Conservation (phyloP, 1,140 invertebrate species). For the Listronotus oregonensis region DNA sequence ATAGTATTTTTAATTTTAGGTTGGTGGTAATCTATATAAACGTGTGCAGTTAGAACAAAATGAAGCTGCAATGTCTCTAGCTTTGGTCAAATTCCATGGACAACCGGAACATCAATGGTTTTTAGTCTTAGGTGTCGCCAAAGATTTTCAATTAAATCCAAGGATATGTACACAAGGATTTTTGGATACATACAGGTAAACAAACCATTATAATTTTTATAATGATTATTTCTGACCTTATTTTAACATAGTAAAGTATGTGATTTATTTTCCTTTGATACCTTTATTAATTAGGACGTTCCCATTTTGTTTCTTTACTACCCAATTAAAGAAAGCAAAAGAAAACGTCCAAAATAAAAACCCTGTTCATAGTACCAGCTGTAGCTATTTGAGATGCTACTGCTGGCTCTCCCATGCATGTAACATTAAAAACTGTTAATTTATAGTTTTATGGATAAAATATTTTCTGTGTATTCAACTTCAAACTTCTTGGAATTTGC, state of each 20-base stretch:
- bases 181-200: conserved; percentile 80
- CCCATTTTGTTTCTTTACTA: conserved; percentile 10
- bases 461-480: too few relatives aligned
- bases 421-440: background rate
- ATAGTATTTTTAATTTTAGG: background rate
- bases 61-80: conserved; percentile 86
- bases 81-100: conserved; percentile 64
- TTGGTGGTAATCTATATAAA: conserved; percentile 75
- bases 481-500: too few relatives aligned
- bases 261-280: too few relatives aligned
- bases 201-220: background rate
- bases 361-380: conserved; percentile 14
- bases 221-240: too few relatives aligned
- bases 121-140: conserved; percentile 86
- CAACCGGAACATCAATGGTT: conserved; percentile 73
- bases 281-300: background rate
- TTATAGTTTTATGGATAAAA: too few relatives aligned
- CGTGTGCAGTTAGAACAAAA: conserved; percentile 90
- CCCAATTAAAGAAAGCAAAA: conserved; percentile 5
- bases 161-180: conserved; percentile 78
- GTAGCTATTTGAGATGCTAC: background rate
- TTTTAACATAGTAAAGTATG: too few relatives aligned
- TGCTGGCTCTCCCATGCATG: conserved; percentile 5
- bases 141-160: conserved; percentile 89
- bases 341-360: conserved; percentile 17